A percentile compares a stretch with the other conserved stretches of the same genome.
phyloP scores from a whole-genome alignment of 2,888 invertebrate genomes.

The Pyrrhia umbra region DNA sequence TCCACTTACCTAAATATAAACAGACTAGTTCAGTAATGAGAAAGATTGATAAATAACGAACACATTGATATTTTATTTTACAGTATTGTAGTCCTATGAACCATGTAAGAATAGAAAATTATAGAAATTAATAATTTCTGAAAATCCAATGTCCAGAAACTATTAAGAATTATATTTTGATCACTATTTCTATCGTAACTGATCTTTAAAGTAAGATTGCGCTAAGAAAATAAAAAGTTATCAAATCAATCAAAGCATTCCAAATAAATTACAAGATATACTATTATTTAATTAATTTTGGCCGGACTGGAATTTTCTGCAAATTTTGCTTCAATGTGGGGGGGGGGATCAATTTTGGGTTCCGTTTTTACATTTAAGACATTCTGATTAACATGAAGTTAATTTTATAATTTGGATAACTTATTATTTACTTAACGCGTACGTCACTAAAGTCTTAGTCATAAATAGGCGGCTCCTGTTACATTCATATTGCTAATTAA shows the following conservation, averaged over 20 bases:
- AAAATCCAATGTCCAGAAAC: neutral
- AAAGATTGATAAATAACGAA: slow-evolving; percentile 23
- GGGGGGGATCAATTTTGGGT: too few relatives aligned
- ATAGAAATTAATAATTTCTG: slow-evolving; percentile 1
- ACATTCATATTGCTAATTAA: slow-evolving; percentile 13
- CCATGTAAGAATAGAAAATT: neutral
- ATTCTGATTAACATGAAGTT: too few relatives aligned
- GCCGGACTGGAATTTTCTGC: neutral
- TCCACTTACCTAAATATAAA: slow-evolving; percentile 43
- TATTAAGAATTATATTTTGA: slow-evolving; percentile 6
- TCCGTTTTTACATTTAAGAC: neutral
- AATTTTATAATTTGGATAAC: neutral
- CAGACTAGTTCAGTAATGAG: slow-evolving; percentile 47
- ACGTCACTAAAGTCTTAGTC: slow-evolving; percentile 9
- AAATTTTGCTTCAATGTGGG: neutral
- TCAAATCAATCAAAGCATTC: neutral
- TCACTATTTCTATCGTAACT: slow-evolving; percentile 10
- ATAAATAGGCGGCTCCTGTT: slow-evolving; percentile 32
- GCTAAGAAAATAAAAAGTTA: slow-evolving; percentile 1
- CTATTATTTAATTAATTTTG: too few relatives aligned
- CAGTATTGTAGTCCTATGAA: slow-evolving; percentile 1
- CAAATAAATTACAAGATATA: too few relatives aligned
- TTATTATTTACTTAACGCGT: neutral
- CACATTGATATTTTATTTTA: slow-evolving; percentile 27
- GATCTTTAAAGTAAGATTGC: slow-evolving; percentile 7